phyloP scores from a whole-genome alignment of 2,888 invertebrate genomes.

The Drosophila atroscutellata region DNA sequence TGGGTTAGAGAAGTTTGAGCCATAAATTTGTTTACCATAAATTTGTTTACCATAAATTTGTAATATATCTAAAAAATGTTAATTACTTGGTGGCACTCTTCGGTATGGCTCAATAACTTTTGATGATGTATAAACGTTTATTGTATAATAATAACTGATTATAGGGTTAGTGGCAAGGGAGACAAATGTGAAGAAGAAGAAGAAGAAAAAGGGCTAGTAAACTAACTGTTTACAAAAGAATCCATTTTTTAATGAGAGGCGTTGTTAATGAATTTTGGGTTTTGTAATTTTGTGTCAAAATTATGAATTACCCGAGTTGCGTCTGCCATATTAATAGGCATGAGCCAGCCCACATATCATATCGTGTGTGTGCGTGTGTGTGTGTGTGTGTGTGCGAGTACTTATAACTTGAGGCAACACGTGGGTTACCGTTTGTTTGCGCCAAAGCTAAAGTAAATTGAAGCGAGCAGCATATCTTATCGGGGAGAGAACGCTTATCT shows the following conservation, averaged over 20 bases:
- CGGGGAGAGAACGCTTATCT: slow-evolving; percentile 53
- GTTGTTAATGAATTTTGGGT: slow-evolving; percentile 44
- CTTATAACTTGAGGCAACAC: slow-evolving; percentile 17
- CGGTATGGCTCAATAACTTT: background rate
- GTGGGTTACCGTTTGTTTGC: slow-evolving; percentile 31
- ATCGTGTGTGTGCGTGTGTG: background rate
- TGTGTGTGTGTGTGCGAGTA: slow-evolving; percentile 1
- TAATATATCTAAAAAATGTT: background rate
- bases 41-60: background rate
- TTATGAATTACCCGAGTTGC: slow-evolving; percentile 62
- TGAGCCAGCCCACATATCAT: slow-evolving; percentile 43
- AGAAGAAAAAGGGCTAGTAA: background rate
- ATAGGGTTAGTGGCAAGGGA: background rate
- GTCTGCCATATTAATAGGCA: slow-evolving; percentile 56
- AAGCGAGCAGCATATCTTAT: slow-evolving; percentile 56
- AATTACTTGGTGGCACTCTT: background rate
- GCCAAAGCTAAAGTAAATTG: background rate
- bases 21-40: background rate
- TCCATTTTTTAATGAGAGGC: background rate
- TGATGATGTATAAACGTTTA: background rate
- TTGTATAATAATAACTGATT: background rate
- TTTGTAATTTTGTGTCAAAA: slow-evolving; percentile 39
- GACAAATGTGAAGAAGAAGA: background rate
- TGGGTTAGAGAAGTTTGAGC: background rate
- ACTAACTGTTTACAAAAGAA: slow-evolving; percentile 7